Percentiles rank a stretch among this genome's conserved stretches.
Evolutionary conservation across 2,113 vertebrate genomes (phyloP).

Genomic region (Anoplopoma fimbria): DNA sequence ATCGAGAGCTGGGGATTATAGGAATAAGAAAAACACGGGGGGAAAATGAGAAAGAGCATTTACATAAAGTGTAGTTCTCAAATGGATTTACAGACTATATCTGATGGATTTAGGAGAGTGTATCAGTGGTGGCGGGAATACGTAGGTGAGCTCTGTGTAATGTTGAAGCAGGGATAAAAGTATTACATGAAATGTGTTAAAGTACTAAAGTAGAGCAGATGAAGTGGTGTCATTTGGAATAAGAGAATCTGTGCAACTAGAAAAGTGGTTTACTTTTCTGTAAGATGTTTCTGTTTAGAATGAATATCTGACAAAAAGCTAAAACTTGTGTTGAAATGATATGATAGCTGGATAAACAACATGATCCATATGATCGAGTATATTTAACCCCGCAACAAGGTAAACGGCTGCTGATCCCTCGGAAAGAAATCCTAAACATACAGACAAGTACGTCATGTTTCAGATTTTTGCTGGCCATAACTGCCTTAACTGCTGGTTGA

Average conservation of each 20-base stretch:
- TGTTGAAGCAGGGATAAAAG: conserved; percentile 67
- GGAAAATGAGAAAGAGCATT: conserved; percentile 47
- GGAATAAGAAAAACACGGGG: conserved; percentile 46
- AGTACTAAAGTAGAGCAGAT: conserved; percentile 52
- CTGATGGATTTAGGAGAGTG: conserved; percentile 63
- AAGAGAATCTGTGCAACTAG: conserved; percentile 26
- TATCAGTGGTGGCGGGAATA: conserved; percentile 52
- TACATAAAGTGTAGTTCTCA: conserved; percentile 48
- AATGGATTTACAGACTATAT: conserved; percentile 60
- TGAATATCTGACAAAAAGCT: not conserved
- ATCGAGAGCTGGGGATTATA: conserved; percentile 55
- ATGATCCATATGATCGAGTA: not conserved
- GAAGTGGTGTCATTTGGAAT: conserved; percentile 49
- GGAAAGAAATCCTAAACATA: too few species aligned
- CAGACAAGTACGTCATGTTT: not conserved
- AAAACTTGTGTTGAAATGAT: not conserved
- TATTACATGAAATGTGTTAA: conserved; percentile 63
- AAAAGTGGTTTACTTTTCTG: conserved; percentile 39
- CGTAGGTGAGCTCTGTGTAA: conserved; percentile 55
- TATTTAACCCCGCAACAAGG: not conserved
- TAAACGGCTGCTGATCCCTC: too few species aligned
- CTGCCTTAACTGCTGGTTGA: not conserved
- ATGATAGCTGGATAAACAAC: not conserved
- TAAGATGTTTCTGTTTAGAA: not conserved
- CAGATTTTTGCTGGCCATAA: too few species aligned